Base-by-base conservation (phyloP, 2,888 invertebrate species). In the Melanophora roralis region DNA sequence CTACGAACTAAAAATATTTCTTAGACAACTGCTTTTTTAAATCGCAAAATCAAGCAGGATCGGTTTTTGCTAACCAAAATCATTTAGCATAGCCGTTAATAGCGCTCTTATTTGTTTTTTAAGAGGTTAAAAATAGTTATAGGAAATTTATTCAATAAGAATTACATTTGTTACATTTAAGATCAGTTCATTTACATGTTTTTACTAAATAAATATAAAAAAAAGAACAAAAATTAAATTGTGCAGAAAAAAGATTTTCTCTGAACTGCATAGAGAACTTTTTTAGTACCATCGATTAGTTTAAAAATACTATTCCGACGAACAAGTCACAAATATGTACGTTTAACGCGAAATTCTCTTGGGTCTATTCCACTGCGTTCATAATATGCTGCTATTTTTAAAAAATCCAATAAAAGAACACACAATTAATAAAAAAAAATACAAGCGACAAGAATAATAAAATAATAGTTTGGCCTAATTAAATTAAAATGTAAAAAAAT, bases 281-380 rank as follows among this genome's bases (percentile, higher is more conserved):
- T 53, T 77, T 45, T 51, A 65, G 49, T 64, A 67, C 34, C 60
- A 65, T 82, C 84, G 85, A 85, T 86, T 86, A 88, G 87, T 88
- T 87, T 88, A 87, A 84, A 87, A 88, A 88, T 88, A 88, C 82
- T 82, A 83, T 68, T 80, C 55, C 85, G 84, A 85, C 85, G 84
- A 67, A 81, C 71, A 68, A 78, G 81, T 82, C 80, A 67, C 38
- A 72, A 76, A 62, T 45, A 32, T 19, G 43, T 45, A 32, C 21
- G 43, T 65, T 51, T n/a, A 40, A 72, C 21, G 65, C 72, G 71
- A 38, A 47, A 60, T 45, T 38, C 45, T 53, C 4, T 14, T 47
- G n/a, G n/a, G n/a, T n/a, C n/a, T n/a, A 60, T 38, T 59, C 23
- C 34, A 53, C 51, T 60, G 36, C 40, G 38, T 57, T 53, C 27